Conservation (phyloP, 1,140 invertebrate genomes). For the Melitaea cinxia region DNA sequence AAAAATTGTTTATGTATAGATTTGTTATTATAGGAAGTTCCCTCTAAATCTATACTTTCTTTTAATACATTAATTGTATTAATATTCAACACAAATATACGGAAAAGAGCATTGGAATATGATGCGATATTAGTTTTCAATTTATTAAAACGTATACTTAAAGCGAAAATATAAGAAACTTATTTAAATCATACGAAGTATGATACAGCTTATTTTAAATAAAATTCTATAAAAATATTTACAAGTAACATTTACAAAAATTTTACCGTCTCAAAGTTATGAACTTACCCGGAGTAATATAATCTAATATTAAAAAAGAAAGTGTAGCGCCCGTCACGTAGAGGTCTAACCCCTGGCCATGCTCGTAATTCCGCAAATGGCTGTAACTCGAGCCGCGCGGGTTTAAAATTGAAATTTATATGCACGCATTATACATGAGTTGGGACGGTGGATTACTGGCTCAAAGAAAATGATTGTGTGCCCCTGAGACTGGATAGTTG, state of each 20-base stretch:
- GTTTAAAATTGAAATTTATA: conserved; percentile 81
- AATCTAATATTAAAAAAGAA: conserved; percentile 27
- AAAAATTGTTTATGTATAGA: too few relatives aligned
- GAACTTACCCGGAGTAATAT: conserved; percentile 9
- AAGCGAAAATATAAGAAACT: too few relatives aligned
- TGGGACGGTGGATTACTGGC: conserved; percentile 61
- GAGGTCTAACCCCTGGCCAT: conserved; percentile 44
- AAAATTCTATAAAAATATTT: background rate
- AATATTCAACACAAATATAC: too few relatives aligned
- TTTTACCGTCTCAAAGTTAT: conserved; percentile 1
- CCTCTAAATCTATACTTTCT: too few relatives aligned
- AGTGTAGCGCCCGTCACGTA: conserved; percentile 26
- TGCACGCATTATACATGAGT: conserved; percentile 76
- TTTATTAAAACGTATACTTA: too few relatives aligned
- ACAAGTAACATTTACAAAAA: background rate
- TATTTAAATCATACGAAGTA: too few relatives aligned
- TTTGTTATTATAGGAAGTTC: too few relatives aligned
- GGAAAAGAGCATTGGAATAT: too few relatives aligned
- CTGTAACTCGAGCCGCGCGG: conserved; percentile 68
- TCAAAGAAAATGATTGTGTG: conserved; percentile 66
- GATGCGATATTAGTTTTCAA: too few relatives aligned
- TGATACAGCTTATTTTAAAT: too few relatives aligned
- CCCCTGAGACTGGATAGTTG: conserved; percentile 55
- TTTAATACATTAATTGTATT: too few relatives aligned
- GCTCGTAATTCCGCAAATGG: conserved; percentile 77